Conservation (phyloP, 1,140 invertebrate genomes). For the Zaprionus taronus region DNA sequence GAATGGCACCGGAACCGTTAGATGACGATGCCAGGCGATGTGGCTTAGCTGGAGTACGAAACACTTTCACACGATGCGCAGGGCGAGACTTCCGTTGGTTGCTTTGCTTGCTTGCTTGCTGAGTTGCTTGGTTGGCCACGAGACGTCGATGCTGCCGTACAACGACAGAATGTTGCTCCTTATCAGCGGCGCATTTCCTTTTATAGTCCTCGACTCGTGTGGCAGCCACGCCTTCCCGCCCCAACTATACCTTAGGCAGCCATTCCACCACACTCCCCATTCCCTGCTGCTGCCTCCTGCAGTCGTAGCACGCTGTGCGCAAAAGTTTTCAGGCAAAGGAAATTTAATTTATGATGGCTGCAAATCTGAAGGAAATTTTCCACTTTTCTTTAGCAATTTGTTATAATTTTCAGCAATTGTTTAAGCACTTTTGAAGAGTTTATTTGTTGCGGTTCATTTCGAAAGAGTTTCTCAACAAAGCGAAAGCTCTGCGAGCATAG, state of each 20-base stretch:
- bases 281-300: not conserved
- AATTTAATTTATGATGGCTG: not conserved
- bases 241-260: not conserved
- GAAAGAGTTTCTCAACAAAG: constrained; percentile 34
- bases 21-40: constrained; percentile 29
- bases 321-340: not conserved
- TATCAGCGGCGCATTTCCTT: constrained; percentile 82
- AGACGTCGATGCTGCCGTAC: constrained; percentile 76
- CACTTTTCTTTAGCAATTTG: not conserved
- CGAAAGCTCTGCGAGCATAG: constrained; percentile 26
- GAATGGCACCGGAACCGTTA: constrained; percentile 60
- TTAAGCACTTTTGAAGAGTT: not conserved
- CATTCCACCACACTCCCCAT: not conserved
- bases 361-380: not conserved
- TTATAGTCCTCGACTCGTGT: constrained; percentile 64
- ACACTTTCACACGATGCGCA: constrained; percentile 10
- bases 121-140: constrained; percentile 38
- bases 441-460: not conserved
- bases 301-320: not conserved
- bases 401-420: not conserved
- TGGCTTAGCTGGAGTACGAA: constrained; percentile 20
- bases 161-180: constrained; percentile 80
- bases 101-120: constrained; percentile 19
- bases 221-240: constrained; percentile 5
- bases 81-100: constrained; percentile 38